phyloP scores from a whole-genome alignment of 2,113 vertebrate genomes.

The Spea multiplicata region DNA sequence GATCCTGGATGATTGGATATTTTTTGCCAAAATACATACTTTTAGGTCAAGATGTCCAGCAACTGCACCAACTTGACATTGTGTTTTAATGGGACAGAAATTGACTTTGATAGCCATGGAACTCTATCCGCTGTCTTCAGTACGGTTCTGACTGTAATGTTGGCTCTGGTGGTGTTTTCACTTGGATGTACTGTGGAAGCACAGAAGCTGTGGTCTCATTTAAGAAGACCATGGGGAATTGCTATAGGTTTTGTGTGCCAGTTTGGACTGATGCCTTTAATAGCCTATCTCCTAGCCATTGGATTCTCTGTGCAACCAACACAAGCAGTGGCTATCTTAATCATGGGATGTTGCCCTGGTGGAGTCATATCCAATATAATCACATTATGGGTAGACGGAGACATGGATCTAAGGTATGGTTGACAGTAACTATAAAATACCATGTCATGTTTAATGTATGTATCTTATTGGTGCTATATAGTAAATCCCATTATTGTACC shows the following conservation, averaged over 20 bases:
- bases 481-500: too few relatives aligned
- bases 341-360: constrained; percentile 66
- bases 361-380: constrained; percentile 65
- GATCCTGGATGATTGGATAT: neutral
- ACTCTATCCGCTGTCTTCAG: constrained; percentile 50
- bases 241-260: constrained; percentile 64
- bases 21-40: neutral
- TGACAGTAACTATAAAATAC: too few relatives aligned
- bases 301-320: constrained; percentile 54
- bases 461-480: too few relatives aligned
- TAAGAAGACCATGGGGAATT: constrained; percentile 63
- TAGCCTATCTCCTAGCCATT: constrained; percentile 56
- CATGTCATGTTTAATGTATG: too few relatives aligned
- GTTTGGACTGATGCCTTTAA: constrained; percentile 68
- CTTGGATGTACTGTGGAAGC: constrained; percentile 64
- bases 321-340: constrained; percentile 60
- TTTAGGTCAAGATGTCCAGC: constrained; percentile 40
- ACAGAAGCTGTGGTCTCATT: constrained; percentile 57
- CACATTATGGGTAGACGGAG: constrained; percentile 68
- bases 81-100: constrained; percentile 46
- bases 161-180: constrained; percentile 62
- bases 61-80: constrained; percentile 49
- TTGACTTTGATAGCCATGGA: neutral
- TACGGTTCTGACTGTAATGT: constrained; percentile 41
- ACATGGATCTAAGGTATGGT: constrained; percentile 71